Percentiles rank a stretch among this genome's conserved stretches.
phyloP scores from a whole-genome alignment of 2,888 invertebrate species.

The Euzetes globulus region DNA sequence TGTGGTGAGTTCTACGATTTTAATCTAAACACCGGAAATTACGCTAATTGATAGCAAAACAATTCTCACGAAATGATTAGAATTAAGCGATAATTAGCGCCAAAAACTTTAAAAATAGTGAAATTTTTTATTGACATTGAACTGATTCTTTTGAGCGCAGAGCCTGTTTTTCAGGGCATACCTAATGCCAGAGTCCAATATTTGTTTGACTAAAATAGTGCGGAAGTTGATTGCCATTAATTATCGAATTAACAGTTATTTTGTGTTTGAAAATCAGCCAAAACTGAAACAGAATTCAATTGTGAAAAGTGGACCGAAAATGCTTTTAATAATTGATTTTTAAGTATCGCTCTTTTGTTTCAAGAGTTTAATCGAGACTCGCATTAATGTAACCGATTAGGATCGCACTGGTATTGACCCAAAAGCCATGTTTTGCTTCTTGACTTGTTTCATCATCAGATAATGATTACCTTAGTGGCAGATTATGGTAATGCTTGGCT shows the following conservation, averaged over 20 bases:
- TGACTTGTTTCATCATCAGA: conserved; percentile 20
- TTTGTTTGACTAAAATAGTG: not conserved
- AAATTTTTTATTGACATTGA: not conserved
- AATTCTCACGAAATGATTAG: not conserved
- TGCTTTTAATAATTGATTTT: not conserved
- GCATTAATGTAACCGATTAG: not conserved
- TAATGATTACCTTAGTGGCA: conserved; percentile 2
- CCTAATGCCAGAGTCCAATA: not conserved
- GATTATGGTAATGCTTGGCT: conserved; percentile 28
- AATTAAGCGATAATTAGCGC: not conserved
- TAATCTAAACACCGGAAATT: not conserved
- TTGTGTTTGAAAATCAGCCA: not conserved
- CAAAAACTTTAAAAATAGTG: not conserved
- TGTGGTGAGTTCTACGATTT: conserved; percentile 64
- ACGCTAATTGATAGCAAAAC: not conserved
- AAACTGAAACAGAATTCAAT: not conserved
- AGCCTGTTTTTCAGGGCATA: not conserved
- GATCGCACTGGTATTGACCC: conserved; percentile 29
- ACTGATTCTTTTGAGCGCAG: conserved; percentile 16
- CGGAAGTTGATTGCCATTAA: conserved; percentile 15
- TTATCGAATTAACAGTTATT: not conserved
- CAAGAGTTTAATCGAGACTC: not conserved
- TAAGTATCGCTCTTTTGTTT: not conserved
- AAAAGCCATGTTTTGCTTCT: conserved; percentile 18
- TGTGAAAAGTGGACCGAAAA: not conserved